Percentiles rank a stretch among this genome's conserved stretches.
These are phyloP conservation scores for Hylaeus anthracinus DNA, from an alignment of 1,140 invertebrate species.

Conservation along the genomic window DNA sequence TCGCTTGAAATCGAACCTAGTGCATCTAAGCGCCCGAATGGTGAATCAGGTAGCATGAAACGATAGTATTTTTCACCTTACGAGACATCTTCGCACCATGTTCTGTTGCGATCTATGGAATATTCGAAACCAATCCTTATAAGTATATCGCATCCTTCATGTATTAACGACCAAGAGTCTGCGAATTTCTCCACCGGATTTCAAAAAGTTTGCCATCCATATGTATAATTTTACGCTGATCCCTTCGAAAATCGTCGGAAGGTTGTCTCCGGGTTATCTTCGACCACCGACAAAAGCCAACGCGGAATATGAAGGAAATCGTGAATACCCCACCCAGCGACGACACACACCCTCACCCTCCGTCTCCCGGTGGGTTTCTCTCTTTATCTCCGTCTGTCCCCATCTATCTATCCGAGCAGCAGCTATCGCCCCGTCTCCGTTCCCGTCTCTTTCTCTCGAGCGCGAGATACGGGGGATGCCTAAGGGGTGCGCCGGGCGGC, in stretches of 20 bases:
- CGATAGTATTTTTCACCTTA: too few species aligned
- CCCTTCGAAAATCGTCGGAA: constrained; percentile 44
- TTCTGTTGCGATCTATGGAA: too few species aligned
- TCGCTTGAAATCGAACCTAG: constrained; percentile 8
- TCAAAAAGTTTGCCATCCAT: constrained; percentile 1
- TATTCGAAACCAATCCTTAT: too few species aligned
- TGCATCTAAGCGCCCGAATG: neutral
- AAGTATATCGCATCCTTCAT: too few species aligned
- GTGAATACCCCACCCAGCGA: constrained; percentile 62
- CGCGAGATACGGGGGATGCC: constrained; percentile 47
- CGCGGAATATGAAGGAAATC: constrained; percentile 67
- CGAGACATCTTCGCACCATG: too few species aligned
- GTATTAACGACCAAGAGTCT: too few species aligned
- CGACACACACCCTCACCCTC: constrained; percentile 14
- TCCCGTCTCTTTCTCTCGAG: constrained; percentile 58
- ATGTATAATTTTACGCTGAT: constrained; percentile 50
- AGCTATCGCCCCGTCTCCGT: constrained; percentile 49
- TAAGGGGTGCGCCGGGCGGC: constrained; percentile 55
- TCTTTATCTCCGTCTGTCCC: constrained; percentile 34
- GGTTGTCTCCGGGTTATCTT: constrained; percentile 59
- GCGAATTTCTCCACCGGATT: too few species aligned
- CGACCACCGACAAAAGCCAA: constrained; percentile 59
- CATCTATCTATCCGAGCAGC: constrained; percentile 45
- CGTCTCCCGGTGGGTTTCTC: constrained; percentile 32
- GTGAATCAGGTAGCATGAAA: neutral